Evolutionary conservation across 2,888 invertebrate species (phyloP).

Genomic region (Synanthedon andrenaeformis): DNA sequence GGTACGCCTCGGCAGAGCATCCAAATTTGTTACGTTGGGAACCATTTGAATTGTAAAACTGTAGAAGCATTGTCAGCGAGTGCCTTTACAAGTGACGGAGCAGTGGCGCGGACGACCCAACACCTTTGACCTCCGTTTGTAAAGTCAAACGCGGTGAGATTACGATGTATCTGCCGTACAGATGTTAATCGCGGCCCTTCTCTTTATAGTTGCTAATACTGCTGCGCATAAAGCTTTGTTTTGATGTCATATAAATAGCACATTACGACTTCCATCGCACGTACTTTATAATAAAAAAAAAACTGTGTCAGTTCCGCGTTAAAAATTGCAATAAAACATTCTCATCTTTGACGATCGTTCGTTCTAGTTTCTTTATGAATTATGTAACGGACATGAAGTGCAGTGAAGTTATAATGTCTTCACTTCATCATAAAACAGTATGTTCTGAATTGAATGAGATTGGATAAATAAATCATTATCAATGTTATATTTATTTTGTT

Average conservation of each 20-base stretch:
- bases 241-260: slow-evolving; percentile 51
- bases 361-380: slow-evolving; percentile 13
- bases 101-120: slow-evolving; percentile 17
- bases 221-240: slow-evolving; percentile 33
- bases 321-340: slow-evolving; percentile 6
- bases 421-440: too few species aligned
- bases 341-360: slow-evolving; percentile 8
- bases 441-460: too few species aligned
- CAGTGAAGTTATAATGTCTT: not conserved
- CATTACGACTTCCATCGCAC: slow-evolving; percentile 34
- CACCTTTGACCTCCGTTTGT: slow-evolving; percentile 23
- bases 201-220: slow-evolving; percentile 36
- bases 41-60: slow-evolving; percentile 33
- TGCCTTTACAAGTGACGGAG: slow-evolving; percentile 6
- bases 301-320: slow-evolving; percentile 50
- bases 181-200: slow-evolving; percentile 45
- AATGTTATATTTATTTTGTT: too few species aligned
- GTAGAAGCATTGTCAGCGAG: slow-evolving; percentile 4
- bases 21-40: slow-evolving; percentile 13
- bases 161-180: slow-evolving; percentile 40
- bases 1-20: slow-evolving; percentile 12
- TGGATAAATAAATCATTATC: too few species aligned
- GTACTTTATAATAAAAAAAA: slow-evolving; percentile 16
- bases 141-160: slow-evolving; percentile 21
- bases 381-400: slow-evolving; percentile 4